These are phyloP conservation scores for Physella acuta DNA, from an alignment of 1,140 invertebrate species.

Conservation along the genomic window DNA sequence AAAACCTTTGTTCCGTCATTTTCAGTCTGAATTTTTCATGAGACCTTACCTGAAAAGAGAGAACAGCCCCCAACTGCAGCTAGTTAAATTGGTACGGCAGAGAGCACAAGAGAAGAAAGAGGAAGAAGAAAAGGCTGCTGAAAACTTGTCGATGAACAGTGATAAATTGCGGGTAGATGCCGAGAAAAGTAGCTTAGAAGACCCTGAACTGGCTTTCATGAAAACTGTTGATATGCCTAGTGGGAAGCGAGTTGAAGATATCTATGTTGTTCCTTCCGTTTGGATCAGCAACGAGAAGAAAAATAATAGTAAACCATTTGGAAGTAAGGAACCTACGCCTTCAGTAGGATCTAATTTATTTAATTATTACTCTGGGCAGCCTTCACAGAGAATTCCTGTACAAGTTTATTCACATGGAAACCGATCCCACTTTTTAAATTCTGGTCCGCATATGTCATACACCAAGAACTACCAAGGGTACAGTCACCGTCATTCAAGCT, in stretches of 20 bases:
- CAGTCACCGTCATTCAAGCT: neutral
- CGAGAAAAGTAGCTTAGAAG: neutral
- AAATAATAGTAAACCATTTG: neutral
- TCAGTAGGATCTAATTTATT: neutral
- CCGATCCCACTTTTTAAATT: neutral
- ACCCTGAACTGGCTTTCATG: conserved; percentile 19
- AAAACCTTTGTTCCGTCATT: conserved; percentile 12
- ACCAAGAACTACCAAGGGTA: neutral
- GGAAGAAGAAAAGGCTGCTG: conserved; percentile 13
- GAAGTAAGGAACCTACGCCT: neutral
- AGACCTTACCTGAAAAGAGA: conserved; percentile 11
- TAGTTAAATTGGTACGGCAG: conserved; percentile 7
- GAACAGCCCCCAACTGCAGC: conserved; percentile 14
- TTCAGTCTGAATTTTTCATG: conserved; percentile 22
- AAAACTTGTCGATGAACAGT: neutral
- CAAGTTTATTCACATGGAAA: conserved; percentile 14
- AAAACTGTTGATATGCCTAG: conserved; percentile 21
- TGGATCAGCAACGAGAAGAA: conserved; percentile 20
- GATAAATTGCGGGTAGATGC: neutral
- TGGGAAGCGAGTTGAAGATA: conserved; percentile 20
- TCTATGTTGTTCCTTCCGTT: conserved; percentile 13
- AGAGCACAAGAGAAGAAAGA: conserved; percentile 6
- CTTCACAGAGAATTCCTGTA: conserved; percentile 2
- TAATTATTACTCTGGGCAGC: neutral
- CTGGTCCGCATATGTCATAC: neutral